These are phyloP conservation scores for Psilopsiagon aurifrons DNA, from an alignment of 2,113 vertebrate genomes.

Conservation along the genomic window DNA sequence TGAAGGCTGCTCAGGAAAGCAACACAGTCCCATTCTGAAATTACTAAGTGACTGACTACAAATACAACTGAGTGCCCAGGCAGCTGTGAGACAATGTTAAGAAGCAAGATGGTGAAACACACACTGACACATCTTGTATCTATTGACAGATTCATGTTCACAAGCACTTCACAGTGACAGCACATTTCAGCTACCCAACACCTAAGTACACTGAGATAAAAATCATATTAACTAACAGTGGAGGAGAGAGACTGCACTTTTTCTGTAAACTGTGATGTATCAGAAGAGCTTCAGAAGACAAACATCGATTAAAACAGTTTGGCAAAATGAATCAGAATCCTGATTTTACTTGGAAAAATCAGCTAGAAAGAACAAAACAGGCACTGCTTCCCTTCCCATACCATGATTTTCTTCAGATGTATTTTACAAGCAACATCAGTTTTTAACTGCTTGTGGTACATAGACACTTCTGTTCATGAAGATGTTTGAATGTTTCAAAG, in stretches of 20 bases:
- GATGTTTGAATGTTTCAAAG: neutral
- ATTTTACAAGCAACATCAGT: neutral
- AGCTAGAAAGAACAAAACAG: neutral
- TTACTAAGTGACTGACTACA: neutral
- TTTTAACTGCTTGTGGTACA: neutral
- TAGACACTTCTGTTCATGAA: neutral
- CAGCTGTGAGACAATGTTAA: neutral
- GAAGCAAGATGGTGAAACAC: neutral
- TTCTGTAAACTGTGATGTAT: neutral
- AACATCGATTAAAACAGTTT: neutral
- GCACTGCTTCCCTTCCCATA: neutral
- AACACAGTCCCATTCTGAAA: neutral
- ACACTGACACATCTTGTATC: neutral
- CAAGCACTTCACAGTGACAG: neutral
- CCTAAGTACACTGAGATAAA: neutral
- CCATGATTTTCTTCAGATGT: neutral
- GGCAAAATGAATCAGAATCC: neutral
- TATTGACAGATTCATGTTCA: neutral
- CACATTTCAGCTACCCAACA: neutral
- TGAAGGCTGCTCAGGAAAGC: neutral
- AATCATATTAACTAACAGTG: neutral
- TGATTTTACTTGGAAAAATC: neutral
- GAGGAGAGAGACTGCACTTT: neutral
- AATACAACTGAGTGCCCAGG: rapidly evolving
- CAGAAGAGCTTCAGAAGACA: neutral